phyloP scores from a whole-genome alignment of 1,140 invertebrate species.

The Drosophila seguyi region DNA sequence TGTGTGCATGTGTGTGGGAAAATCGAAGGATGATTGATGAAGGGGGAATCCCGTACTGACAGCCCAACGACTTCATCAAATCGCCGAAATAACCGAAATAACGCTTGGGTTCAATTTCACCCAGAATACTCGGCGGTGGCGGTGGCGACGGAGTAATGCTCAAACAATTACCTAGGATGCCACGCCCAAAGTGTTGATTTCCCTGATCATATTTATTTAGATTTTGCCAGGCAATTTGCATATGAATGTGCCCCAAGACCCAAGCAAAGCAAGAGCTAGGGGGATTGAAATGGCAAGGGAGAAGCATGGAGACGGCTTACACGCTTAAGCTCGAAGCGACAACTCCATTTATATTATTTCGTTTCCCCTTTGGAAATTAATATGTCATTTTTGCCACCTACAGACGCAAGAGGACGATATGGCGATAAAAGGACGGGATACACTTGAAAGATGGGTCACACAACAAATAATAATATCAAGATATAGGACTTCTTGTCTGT shows the following conservation, averaged over 20 bases:
- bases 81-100: slow-evolving; percentile 50
- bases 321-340: slow-evolving; percentile 64
- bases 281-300: slow-evolving; percentile 2
- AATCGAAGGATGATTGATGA: slow-evolving; percentile 71
- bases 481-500: background rate
- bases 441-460: background rate
- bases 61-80: slow-evolving; percentile 67
- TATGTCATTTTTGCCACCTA: slow-evolving; percentile 80
- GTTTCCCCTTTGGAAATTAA: slow-evolving; percentile 83
- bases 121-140: background rate
- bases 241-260: slow-evolving; percentile 49
- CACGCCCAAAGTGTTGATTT: slow-evolving; percentile 67
- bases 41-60: slow-evolving; percentile 54
- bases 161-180: slow-evolving; percentile 51
- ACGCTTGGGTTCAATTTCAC: slow-evolving; percentile 41
- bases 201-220: slow-evolving; percentile 77
- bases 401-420: slow-evolving; percentile 22
- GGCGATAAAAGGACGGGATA: slow-evolving; percentile 25
- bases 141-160: slow-evolving; percentile 17
- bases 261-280: slow-evolving; percentile 12
- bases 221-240: slow-evolving; percentile 70
- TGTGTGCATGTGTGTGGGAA: slow-evolving; percentile 4
- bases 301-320: slow-evolving; percentile 40
- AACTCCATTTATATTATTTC: slow-evolving; percentile 83
- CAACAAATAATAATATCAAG: background rate